Evolutionary conservation across 2,113 vertebrate genomes (phyloP).

Genomic region (Panurus biarmicus): DNA sequence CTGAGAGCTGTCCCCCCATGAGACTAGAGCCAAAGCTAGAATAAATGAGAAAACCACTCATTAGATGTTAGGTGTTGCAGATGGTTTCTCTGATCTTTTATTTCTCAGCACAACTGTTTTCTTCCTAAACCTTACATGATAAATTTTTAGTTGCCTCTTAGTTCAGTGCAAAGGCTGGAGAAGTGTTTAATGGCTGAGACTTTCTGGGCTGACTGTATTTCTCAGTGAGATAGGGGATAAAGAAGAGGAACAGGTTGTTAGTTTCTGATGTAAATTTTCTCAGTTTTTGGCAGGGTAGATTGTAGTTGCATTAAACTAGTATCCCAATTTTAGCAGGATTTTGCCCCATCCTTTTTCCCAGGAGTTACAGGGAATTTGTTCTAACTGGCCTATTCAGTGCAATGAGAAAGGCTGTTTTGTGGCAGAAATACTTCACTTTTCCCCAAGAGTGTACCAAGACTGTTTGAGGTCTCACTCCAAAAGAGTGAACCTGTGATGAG

Average conservation of each 20-base stretch:
- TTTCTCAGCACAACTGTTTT: background rate
- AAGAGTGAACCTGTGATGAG: background rate
- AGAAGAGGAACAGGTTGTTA: background rate
- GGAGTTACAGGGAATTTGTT: background rate
- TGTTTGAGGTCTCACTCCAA: background rate
- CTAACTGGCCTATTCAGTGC: background rate
- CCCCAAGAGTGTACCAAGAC: background rate
- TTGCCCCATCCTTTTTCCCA: background rate
- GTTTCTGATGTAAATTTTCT: background rate
- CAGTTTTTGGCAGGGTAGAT: background rate
- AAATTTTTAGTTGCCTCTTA: background rate
- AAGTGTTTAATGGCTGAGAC: background rate
- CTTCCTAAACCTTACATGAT: background rate
- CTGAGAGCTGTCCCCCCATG: background rate
- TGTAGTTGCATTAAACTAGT: background rate
- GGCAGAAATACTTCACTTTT: background rate
- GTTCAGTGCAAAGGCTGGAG: background rate
- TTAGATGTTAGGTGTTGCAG: background rate
- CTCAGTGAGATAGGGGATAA: background rate
- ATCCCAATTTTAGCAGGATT: background rate
- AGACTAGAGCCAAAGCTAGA: background rate
- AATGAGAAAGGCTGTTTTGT: background rate
- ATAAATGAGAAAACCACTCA: background rate
- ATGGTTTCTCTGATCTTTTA: background rate
- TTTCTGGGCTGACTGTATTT: background rate